Evolutionary conservation across 2,888 invertebrate species (phyloP).

Genomic region (Scaeva pyrastri): DNA sequence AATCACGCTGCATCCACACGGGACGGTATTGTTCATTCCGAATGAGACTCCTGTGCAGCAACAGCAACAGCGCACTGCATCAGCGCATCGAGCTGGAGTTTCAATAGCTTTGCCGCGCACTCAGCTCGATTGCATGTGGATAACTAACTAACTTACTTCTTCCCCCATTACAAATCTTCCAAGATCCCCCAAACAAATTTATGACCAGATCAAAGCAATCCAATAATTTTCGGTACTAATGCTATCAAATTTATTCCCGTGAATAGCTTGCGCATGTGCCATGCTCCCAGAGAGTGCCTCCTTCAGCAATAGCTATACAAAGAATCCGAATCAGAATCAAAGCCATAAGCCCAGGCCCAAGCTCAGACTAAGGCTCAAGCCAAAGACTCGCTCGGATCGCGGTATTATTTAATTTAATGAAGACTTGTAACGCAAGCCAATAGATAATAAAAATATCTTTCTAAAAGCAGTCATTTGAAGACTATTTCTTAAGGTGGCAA

Average conservation of each 20-base stretch:
- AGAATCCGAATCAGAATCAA: neutral
- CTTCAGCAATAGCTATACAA: too few relatives aligned
- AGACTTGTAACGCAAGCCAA: slow-evolving; percentile 73
- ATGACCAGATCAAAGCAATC: slow-evolving; percentile 69
- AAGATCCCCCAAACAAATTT: slow-evolving; percentile 61
- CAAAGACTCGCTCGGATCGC: neutral
- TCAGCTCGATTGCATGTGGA: slow-evolving; percentile 16
- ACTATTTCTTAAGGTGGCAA: slow-evolving; percentile 50
- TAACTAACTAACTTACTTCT: slow-evolving; percentile 37
- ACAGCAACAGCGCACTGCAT: too few relatives aligned
- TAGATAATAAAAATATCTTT: slow-evolving; percentile 51
- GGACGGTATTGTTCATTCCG: slow-evolving; percentile 65
- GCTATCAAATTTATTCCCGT: slow-evolving; percentile 69
- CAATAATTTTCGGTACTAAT: slow-evolving; percentile 74
- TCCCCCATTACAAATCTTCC: slow-evolving; percentile 44
- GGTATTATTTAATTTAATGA: slow-evolving; percentile 67
- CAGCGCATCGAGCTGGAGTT: neutral
- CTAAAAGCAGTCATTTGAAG: slow-evolving; percentile 50
- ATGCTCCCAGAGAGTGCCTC: too few relatives aligned
- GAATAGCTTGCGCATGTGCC: slow-evolving; percentile 29
- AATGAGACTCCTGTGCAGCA: slow-evolving; percentile 52
- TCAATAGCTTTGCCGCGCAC: slow-evolving; percentile 33
- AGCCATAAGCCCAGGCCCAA: neutral
- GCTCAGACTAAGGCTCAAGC: slow-evolving; percentile 22
- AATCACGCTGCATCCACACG: slow-evolving; percentile 52